These are phyloP conservation scores for Drosophila pseudotalamancana DNA, from an alignment of 2,888 invertebrate genomes.

Conservation along the genomic window DNA sequence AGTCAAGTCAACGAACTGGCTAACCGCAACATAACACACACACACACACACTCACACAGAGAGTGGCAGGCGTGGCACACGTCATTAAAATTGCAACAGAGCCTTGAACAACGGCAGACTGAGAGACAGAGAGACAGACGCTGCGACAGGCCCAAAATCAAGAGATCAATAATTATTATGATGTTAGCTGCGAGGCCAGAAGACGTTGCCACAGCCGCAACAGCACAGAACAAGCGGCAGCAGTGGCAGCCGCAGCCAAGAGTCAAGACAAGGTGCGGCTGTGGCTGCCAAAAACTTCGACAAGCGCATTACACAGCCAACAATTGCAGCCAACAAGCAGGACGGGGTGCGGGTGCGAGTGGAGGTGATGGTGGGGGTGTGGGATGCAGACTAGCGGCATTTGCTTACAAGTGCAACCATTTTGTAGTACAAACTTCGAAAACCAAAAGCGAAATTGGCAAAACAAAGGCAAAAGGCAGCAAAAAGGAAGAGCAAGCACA, in stretches of 20 bases:
- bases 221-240: constrained; percentile 9
- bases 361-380: background rate
- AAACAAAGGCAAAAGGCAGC: constrained; percentile 64
- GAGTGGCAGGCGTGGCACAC: constrained; percentile 51
- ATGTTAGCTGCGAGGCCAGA: constrained; percentile 56
- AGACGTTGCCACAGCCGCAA: constrained; percentile 45
- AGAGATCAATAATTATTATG: constrained; percentile 82
- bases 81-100: constrained; percentile 76
- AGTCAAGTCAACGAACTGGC: constrained; percentile 77
- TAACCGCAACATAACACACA: constrained; percentile 60
- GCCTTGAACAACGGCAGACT: constrained; percentile 47
- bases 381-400: constrained; percentile 44
- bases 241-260: constrained; percentile 49
- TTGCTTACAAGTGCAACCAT: constrained; percentile 82
- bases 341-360: background rate
- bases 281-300: constrained; percentile 73
- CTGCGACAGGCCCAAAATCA: constrained; percentile 62
- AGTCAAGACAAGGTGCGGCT: constrained; percentile 72
- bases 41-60: constrained; percentile 35
- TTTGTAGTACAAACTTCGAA: constrained; percentile 81
- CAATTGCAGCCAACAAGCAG: constrained; percentile 55
- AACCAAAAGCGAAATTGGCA: constrained; percentile 79
- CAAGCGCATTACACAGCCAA: constrained; percentile 76
- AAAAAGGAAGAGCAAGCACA: constrained; percentile 18
- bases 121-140: background rate